Evolutionary conservation across 2,888 invertebrate species (phyloP).

Genomic region (Arge pagana): DNA sequence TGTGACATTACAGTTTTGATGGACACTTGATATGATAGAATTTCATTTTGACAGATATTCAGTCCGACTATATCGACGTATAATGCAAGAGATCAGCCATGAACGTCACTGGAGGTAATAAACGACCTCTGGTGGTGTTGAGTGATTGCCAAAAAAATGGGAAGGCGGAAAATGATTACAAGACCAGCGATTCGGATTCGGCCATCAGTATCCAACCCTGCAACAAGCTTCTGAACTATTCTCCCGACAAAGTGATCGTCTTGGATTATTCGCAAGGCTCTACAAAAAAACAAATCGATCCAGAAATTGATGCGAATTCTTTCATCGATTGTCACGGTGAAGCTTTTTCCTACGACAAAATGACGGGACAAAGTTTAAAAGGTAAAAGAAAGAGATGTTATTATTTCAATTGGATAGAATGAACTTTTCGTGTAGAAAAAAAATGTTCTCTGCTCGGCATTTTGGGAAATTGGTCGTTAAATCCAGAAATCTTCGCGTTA

Average conservation of each 20-base stretch:
- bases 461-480: too few species aligned
- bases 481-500: too few species aligned
- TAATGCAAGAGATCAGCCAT: constrained; percentile 41
- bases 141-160: constrained; percentile 25
- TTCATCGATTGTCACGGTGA: background rate
- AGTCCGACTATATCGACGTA: constrained; percentile 29
- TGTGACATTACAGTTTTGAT: too few species aligned
- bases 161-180: constrained; percentile 1
- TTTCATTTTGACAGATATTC: background rate
- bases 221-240: constrained; percentile 1
- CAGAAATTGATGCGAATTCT: constrained; percentile 2
- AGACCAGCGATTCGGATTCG: constrained; percentile 8
- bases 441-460: too few species aligned
- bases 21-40: too few species aligned
- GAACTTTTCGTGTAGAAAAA: too few species aligned
- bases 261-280: constrained; percentile 2
- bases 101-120: constrained; percentile 37
- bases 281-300: background rate
- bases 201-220: constrained; percentile 1
- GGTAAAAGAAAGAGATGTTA: background rate
- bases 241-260: constrained; percentile 12
- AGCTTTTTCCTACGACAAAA: constrained; percentile 1
- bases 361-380: constrained; percentile 3
- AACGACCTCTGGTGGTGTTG: constrained; percentile 30
- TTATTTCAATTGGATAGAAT: background rate